A percentile compares a stretch with the other conserved stretches of the same genome.
These are phyloP conservation scores for Thymelicus sylvestris DNA, from an alignment of 2,888 invertebrate species.

Conservation along the genomic window DNA sequence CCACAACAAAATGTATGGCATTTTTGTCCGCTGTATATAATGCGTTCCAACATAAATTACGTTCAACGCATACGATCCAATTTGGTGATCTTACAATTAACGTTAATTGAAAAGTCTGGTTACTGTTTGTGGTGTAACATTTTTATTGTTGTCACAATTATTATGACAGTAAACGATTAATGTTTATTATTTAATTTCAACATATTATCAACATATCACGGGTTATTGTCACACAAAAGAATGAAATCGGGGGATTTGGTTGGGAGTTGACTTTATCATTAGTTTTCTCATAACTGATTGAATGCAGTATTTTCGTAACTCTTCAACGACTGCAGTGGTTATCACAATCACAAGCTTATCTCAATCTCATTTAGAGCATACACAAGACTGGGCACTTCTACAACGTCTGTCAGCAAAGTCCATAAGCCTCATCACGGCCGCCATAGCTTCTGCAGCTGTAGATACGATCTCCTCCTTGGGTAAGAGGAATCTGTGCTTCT, in stretches of 20 bases:
- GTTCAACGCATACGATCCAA: conserved; percentile 16
- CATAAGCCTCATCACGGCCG: conserved; percentile 64
- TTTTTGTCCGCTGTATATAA: conserved; percentile 65
- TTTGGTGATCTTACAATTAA: conserved; percentile 25
- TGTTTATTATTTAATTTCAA: no score
- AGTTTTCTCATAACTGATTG: no score
- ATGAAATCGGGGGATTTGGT: no score
- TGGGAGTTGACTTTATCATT: no score
- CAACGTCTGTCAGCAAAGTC: conserved; percentile 60
- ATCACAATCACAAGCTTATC: background rate
- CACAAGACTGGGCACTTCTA: conserved; percentile 42
- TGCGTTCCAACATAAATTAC: conserved; percentile 33
- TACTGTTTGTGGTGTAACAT: conserved; percentile 8
- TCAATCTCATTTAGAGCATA: conserved; percentile 37
- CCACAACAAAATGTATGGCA: conserved; percentile 63
- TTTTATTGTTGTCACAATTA: conserved; percentile 12
- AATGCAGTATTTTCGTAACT: no score
- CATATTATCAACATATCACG: no score
- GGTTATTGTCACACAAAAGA: no score
- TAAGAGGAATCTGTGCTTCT: conserved; percentile 66
- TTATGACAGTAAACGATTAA: background rate
- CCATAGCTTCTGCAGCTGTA: conserved; percentile 61
- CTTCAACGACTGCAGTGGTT: background rate
- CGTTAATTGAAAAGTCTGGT: conserved; percentile 22
- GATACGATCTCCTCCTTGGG: conserved; percentile 69